Conservation (phyloP, 2,113 vertebrate genomes). For the Lagopus leucura region DNA sequence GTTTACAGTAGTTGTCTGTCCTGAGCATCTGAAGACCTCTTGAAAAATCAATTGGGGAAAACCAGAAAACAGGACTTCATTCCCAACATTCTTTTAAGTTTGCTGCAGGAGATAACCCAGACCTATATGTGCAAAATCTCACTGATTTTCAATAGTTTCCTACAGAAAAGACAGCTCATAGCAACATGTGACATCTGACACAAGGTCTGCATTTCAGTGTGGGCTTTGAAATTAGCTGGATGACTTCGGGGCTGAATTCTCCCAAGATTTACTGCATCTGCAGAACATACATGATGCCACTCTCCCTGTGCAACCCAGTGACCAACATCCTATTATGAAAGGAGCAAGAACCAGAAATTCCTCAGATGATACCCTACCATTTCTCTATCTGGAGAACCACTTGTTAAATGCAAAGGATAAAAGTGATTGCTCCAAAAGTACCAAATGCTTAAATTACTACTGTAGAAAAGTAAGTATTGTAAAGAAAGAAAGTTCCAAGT, state of each 20-base stretch:
- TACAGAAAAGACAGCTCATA: neutral
- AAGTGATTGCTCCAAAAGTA: neutral
- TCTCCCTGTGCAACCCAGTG: neutral
- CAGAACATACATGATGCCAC: neutral
- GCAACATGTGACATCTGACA: neutral
- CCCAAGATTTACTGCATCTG: neutral
- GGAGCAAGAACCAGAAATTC: constrained; percentile 8
- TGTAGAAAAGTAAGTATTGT: neutral
- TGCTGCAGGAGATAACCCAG: constrained; percentile 18
- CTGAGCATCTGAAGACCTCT: constrained; percentile 53
- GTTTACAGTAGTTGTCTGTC: constrained; percentile 70
- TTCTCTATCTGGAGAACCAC: neutral
- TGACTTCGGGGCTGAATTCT: neutral
- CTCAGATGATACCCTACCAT: neutral
- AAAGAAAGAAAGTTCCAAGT: neutral
- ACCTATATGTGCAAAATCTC: constrained; percentile 1
- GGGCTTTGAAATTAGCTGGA: neutral
- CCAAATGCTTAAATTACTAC: neutral
- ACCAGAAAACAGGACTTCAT: constrained; percentile 71
- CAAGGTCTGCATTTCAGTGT: neutral
- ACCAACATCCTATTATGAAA: neutral
- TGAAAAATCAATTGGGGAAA: constrained; percentile 39
- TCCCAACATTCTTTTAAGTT: constrained; percentile 68
- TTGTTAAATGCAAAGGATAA: neutral
- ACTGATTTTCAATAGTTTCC: neutral